phyloP scores from a whole-genome alignment of 2,113 vertebrate species.

The Vireo altiloquus region DNA sequence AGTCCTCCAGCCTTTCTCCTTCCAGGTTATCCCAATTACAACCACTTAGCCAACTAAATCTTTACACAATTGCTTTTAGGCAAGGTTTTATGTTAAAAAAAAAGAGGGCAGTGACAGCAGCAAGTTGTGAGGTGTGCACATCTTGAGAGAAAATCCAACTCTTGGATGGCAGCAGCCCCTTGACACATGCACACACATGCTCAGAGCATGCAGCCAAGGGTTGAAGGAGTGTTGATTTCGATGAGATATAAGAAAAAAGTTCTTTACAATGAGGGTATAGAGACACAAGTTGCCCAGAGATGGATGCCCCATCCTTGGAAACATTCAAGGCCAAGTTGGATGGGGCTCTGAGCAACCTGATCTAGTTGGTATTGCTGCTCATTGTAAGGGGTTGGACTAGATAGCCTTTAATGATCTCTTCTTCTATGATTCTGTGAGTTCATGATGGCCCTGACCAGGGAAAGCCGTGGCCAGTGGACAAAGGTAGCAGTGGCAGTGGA shows the following conservation, averaged over 20 bases:
- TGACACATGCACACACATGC: fast-evolving
- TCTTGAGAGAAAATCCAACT: not conserved
- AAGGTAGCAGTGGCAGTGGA: not conserved
- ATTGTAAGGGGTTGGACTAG: not conserved
- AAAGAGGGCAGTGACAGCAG: not conserved
- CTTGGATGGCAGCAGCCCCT: not conserved
- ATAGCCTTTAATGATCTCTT: not conserved
- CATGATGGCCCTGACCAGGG: too few relatives aligned
- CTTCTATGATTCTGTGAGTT: not conserved
- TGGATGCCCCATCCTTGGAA: not conserved
- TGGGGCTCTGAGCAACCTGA: not conserved
- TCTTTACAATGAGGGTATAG: not conserved
- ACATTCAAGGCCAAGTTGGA: not conserved
- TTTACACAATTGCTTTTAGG: not conserved
- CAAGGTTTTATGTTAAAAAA: not conserved
- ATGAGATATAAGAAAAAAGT: not conserved
- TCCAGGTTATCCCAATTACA: not conserved
- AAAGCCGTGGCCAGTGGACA: not conserved
- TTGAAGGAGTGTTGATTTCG: not conserved
- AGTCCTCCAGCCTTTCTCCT: not conserved
- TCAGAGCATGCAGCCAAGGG: not conserved
- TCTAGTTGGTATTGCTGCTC: not conserved
- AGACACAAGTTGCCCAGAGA: not conserved
- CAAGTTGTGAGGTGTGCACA: not conserved
- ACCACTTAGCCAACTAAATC: not conserved